Evolutionary conservation across 2,113 vertebrate genomes (phyloP).

Genomic region (Tragelaphus imberbis): DNA sequence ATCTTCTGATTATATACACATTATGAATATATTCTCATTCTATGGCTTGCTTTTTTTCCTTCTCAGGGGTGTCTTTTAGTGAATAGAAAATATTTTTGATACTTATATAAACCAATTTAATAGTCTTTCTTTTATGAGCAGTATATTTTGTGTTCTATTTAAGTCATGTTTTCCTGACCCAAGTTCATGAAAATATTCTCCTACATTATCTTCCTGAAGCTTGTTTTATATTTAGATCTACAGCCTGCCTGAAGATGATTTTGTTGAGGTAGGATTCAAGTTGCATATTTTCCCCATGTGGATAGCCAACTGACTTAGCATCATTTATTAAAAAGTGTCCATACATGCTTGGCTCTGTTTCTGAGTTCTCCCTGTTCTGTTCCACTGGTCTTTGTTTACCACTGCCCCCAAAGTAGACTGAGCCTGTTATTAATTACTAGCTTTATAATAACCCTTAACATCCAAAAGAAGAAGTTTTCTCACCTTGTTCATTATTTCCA

Average conservation of each 20-base stretch:
- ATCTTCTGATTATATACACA: background rate
- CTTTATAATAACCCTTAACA: background rate
- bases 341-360: background rate
- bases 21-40: background rate
- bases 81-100: background rate
- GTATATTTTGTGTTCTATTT: background rate
- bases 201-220: background rate
- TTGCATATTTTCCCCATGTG: background rate
- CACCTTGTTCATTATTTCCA: background rate
- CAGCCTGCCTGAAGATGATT: background rate
- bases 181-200: background rate
- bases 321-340: background rate
- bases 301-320: background rate
- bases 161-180: background rate
- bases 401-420: background rate
- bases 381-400: background rate
- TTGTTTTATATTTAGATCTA: background rate
- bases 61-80: background rate
- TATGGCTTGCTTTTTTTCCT: background rate
- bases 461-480: background rate
- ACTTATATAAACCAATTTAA: background rate
- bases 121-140: background rate
- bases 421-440: background rate
- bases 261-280: background rate
- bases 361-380: background rate